These are phyloP conservation scores for Erpobdella octoculata DNA, from an alignment of 2,888 invertebrate species.

Conservation along the genomic window DNA sequence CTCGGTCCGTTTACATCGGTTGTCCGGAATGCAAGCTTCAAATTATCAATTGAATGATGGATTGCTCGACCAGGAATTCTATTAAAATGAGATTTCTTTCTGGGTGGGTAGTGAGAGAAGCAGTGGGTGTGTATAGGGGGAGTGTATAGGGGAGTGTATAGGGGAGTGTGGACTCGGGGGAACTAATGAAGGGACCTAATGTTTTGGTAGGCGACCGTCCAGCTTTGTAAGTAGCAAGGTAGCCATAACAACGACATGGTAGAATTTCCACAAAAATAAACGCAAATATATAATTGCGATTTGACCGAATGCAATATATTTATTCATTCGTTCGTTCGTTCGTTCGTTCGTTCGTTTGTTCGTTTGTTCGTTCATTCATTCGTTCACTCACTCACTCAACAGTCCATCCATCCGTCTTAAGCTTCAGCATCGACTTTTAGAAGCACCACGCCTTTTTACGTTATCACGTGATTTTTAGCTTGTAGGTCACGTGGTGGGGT, in stretches of 20 bases:
- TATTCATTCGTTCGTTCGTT: too few relatives aligned
- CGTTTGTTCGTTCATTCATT: too few relatives aligned
- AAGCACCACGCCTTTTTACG: neutral
- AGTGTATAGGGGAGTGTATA: neutral
- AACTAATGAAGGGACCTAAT: neutral
- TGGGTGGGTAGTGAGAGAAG: neutral
- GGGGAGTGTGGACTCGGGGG: neutral
- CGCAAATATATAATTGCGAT: too few relatives aligned
- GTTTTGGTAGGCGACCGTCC: too few relatives aligned
- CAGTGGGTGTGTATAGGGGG: neutral
- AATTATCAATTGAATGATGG: constrained; percentile 5
- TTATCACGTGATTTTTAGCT: constrained; percentile 13
- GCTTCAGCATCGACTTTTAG: too few relatives aligned
- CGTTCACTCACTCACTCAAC: too few relatives aligned
- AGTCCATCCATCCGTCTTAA: neutral
- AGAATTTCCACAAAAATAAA: too few relatives aligned
- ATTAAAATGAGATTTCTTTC: constrained; percentile 13
- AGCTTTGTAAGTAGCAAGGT: too few relatives aligned
- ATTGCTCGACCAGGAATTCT: neutral
- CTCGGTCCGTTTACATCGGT: neutral
- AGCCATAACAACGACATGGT: too few relatives aligned
- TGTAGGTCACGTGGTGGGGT: constrained; percentile 11
- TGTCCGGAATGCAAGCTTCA: neutral
- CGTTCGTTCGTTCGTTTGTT: too few relatives aligned
- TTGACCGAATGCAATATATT: too few relatives aligned